These are phyloP conservation scores for Ceratothoa steindachneri DNA, from an alignment of 2,888 invertebrate species.

Conservation along the genomic window DNA sequence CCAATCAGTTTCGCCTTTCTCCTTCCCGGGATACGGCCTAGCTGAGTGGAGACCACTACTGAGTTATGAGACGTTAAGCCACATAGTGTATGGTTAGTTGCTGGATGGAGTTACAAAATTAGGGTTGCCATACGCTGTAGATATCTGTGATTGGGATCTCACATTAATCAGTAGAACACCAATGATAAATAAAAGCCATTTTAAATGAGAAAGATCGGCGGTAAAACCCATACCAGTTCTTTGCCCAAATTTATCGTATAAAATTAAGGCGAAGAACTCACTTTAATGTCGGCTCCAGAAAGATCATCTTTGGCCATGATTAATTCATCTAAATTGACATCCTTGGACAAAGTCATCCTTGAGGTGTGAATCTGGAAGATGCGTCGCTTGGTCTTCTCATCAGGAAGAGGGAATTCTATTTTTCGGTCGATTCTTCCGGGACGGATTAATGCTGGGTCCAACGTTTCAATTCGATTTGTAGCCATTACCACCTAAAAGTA, in stretches of 20 bases:
- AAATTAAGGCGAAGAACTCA: slow-evolving; percentile 50
- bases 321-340: slow-evolving; percentile 93
- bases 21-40: too few species aligned
- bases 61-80: too few species aligned
- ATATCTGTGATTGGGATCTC: too few species aligned
- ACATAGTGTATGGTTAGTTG: too few species aligned
- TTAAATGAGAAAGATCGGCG: too few species aligned
- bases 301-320: slow-evolving; percentile 99
- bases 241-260: not conserved
- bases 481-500: slow-evolving; percentile 84
- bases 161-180: too few species aligned
- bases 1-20: too few species aligned
- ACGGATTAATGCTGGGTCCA: slow-evolving; percentile 96
- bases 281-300: slow-evolving; percentile 93
- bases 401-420: slow-evolving; percentile 97
- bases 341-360: slow-evolving; percentile 95
- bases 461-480: slow-evolving; percentile 94
- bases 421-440: slow-evolving; percentile 98
- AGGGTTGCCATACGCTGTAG: too few species aligned
- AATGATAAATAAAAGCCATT: too few species aligned
- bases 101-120: too few species aligned
- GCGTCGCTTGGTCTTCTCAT: slow-evolving; percentile 94
- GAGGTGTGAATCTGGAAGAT: slow-evolving; percentile 98
- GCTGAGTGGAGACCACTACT: too few species aligned
- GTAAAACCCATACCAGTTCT: too few species aligned